These are phyloP conservation scores for Ophion ventricosus DNA, from an alignment of 2,888 invertebrate species.

Conservation along the genomic window DNA sequence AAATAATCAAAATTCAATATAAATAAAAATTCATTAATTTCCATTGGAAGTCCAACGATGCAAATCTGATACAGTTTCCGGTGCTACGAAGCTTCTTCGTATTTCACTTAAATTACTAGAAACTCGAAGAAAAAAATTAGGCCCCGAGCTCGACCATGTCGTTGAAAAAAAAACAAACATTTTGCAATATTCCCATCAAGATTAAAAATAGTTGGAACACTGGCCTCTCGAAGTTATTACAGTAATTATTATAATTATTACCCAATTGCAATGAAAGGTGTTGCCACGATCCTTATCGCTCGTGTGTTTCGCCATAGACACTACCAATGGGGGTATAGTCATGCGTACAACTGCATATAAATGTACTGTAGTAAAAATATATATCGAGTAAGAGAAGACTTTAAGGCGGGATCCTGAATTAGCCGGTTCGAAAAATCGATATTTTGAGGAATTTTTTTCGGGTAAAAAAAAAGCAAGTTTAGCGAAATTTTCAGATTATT, in stretches of 20 bases:
- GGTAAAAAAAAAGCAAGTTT: too few species aligned
- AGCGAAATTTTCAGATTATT: too few species aligned
- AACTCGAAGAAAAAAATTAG: not conserved
- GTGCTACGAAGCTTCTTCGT: not conserved
- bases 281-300: slow-evolving; percentile 4
- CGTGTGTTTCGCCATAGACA: slow-evolving; percentile 7
- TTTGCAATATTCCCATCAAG: not conserved
- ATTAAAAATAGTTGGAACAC: slow-evolving; percentile 4
- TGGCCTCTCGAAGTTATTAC: not conserved
- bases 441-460: too few species aligned
- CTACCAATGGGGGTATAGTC: not conserved
- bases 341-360: not conserved
- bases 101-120: not conserved
- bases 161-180: not conserved
- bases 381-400: too few species aligned
- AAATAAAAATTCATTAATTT: too few species aligned
- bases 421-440: too few species aligned
- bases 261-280: not conserved
- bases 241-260: not conserved
- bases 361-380: too few species aligned
- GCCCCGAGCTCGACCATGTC: too few species aligned
- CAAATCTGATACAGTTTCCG: too few species aligned
- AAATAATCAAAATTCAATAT: too few species aligned
- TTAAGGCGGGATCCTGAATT: too few species aligned
- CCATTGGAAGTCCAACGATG: too few species aligned